Evolutionary conservation across 2,113 vertebrate species (phyloP).

Genomic region (Fregata magnificens): DNA sequence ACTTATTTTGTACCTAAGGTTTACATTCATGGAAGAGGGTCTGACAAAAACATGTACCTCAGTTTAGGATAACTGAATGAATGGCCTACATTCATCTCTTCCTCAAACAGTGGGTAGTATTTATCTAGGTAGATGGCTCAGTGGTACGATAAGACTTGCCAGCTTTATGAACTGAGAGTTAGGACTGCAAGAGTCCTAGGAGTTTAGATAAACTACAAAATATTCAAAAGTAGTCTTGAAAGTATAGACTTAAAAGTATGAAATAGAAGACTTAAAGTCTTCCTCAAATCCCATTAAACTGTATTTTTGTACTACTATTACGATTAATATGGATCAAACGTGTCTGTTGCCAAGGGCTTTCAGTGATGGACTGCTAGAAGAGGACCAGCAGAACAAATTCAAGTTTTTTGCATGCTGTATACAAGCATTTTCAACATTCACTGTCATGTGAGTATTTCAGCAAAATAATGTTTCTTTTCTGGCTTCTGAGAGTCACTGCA

Average conservation of each 20-base stretch:
- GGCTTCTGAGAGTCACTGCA: background rate
- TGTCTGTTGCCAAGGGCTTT: background rate
- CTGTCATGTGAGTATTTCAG: background rate
- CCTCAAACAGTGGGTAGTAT: background rate
- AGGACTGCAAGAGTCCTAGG: background rate
- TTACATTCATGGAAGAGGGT: background rate
- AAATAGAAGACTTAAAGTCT: background rate
- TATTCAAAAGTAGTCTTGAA: background rate
- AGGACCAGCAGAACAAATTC: background rate
- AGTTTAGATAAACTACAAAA: background rate
- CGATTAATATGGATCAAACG: background rate
- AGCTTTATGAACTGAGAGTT: background rate
- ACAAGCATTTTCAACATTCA: background rate
- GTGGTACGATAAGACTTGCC: background rate
- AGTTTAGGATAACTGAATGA: background rate
- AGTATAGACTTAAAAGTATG: background rate
- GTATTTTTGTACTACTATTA: background rate
- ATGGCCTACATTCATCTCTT: background rate
- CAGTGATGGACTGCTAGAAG: background rate
- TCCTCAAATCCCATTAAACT: background rate
- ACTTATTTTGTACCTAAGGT: background rate
- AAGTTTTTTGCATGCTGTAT: background rate
- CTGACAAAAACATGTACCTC: background rate
- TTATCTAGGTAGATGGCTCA: background rate
- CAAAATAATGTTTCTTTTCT: background rate